Conservation (phyloP, 1,140 invertebrate species). For the Aplysia californica region DNA sequence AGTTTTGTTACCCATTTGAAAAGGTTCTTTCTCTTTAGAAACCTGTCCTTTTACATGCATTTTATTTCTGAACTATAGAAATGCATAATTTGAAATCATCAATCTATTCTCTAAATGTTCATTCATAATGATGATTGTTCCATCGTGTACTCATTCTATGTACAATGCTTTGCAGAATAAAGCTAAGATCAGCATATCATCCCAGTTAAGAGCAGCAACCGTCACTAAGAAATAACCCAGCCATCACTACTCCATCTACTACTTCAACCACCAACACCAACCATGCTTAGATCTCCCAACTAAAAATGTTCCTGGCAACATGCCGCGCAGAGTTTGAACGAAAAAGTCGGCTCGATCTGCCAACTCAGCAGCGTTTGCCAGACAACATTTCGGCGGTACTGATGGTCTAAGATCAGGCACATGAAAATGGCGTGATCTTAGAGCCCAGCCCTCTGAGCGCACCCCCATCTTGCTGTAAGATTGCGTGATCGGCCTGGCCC, state of each 20-base stretch:
- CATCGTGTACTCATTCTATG: conserved; percentile 19
- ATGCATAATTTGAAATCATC: not conserved
- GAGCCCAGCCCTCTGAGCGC: not conserved
- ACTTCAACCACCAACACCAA: conserved; percentile 19
- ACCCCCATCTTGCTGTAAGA: not conserved
- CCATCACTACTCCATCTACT: conserved; percentile 18
- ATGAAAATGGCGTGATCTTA: conserved; percentile 4
- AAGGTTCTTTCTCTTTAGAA: not conserved
- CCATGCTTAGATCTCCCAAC: conserved; percentile 25
- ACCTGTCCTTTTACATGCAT: not conserved
- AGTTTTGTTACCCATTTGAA: not conserved
- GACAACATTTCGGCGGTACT: conserved; percentile 1
- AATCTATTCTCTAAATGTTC: not conserved
- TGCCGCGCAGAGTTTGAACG: conserved; percentile 1
- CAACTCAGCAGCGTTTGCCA: not conserved
- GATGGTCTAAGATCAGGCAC: conserved; percentile 25
- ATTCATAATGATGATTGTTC: not conserved
- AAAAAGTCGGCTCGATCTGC: not conserved
- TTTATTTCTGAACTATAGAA: not conserved
- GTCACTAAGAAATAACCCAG: conserved; percentile 24
- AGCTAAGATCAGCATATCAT: conserved; percentile 30
- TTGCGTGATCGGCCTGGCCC: conserved; percentile 3
- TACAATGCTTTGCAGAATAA: conserved; percentile 33
- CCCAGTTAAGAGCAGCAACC: conserved; percentile 24
- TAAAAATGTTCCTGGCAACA: conserved; percentile 20